Evolutionary conservation across 2,113 vertebrate genomes (phyloP).

Genomic region (Cyphomyrus discorhynchus): DNA sequence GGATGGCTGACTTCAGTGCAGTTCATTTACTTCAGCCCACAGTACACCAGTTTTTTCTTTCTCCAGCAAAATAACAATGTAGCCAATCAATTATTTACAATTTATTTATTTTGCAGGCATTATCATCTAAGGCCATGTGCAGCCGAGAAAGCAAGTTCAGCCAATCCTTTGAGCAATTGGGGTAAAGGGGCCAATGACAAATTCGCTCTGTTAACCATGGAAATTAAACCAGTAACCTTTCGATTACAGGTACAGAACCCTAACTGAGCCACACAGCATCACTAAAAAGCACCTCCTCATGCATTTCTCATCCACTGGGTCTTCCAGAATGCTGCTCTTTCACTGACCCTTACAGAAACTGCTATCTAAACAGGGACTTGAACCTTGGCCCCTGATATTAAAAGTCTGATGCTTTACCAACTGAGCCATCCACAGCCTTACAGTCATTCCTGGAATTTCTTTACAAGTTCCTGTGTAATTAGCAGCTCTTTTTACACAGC

Average conservation of each 20-base stretch:
- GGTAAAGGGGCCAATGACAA: neutral
- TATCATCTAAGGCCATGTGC: slow-evolving; percentile 12
- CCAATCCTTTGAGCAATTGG: neutral
- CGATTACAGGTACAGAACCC: neutral
- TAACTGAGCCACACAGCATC: too few relatives aligned
- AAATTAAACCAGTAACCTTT: neutral
- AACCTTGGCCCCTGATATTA: neutral
- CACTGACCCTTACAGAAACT: neutral
- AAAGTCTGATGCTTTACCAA: neutral
- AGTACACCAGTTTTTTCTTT: slow-evolving; percentile 50
- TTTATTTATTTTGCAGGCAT: slow-evolving; percentile 20
- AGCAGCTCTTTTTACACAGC: neutral
- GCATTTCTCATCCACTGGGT: too few relatives aligned
- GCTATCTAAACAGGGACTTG: neutral
- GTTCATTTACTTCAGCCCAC: slow-evolving; percentile 57
- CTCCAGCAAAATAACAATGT: slow-evolving; percentile 63
- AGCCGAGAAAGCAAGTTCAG: neutral
- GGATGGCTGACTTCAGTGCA: slow-evolving; percentile 17
- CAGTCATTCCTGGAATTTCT: neutral
- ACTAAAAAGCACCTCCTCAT: too few relatives aligned
- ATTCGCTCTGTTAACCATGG: neutral
- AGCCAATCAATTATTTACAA: slow-evolving; percentile 16
- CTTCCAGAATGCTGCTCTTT: too few relatives aligned
- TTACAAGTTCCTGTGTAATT: neutral
- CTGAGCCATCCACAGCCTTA: neutral